A percentile compares a stretch with the other conserved stretches of the same genome.
Evolutionary conservation across 2,797 vertebrate genomes (phyloP).

Genomic region (Cichlasoma orientale): DNA sequence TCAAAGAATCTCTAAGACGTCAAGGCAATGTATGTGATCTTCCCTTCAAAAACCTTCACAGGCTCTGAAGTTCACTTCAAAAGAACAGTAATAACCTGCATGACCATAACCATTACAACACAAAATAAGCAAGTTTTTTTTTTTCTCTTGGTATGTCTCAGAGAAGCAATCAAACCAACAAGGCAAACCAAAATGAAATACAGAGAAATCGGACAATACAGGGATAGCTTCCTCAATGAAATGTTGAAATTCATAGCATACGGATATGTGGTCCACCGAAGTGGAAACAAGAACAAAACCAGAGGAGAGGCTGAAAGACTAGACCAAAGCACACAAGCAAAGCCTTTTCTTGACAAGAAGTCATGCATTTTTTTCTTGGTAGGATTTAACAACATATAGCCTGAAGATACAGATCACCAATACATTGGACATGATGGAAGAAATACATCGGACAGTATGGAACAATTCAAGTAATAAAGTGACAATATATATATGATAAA

Average conservation of each 20-base stretch:
- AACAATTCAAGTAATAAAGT: constrained; percentile 78
- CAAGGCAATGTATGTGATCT: constrained; percentile 97
- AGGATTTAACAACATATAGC: constrained; percentile 77
- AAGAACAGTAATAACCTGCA: constrained; percentile 82
- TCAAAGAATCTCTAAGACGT: constrained; percentile 92
- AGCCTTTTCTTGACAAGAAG: constrained; percentile 75
- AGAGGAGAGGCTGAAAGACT: constrained; percentile 74
- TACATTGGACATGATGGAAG: constrained; percentile 72
- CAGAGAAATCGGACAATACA: constrained; percentile 47
- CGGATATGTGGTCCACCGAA: constrained; percentile 31
- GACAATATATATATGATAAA: constrained; percentile 66
- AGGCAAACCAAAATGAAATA: constrained; percentile 61
- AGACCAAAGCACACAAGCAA: constrained; percentile 79
- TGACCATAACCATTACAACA: constrained; percentile 73
- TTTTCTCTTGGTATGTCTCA: constrained; percentile 56
- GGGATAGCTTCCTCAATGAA: constrained; percentile 50
- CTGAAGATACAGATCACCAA: constrained; percentile 76
- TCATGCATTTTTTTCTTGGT: constrained; percentile 80
- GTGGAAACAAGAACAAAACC: constrained; percentile 53
- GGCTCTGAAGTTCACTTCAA: constrained; percentile 86
- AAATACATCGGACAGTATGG: constrained; percentile 68
- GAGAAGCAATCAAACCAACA: constrained; percentile 57
- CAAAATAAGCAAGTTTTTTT: constrained; percentile 69
- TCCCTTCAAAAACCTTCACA: constrained; percentile 87
- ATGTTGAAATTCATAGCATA: constrained; percentile 48